These are phyloP conservation scores for Hoplostethus atlanticus DNA, from an alignment of 2,797 vertebrate species.

Conservation along the genomic window DNA sequence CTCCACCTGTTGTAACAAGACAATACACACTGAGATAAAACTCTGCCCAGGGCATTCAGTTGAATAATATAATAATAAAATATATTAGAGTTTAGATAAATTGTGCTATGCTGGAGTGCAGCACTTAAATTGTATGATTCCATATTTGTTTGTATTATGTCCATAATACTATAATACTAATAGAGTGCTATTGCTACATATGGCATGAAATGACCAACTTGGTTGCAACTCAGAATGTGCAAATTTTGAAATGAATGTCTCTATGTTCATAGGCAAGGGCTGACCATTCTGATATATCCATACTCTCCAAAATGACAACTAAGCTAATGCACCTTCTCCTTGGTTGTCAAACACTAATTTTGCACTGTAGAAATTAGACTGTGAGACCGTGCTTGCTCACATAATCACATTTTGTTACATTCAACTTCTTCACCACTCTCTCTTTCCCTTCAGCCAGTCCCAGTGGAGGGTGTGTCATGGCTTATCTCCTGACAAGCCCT, in stretches of 20 bases:
- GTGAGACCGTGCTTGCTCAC: neutral
- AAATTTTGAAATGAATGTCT: no score
- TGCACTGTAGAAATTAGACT: neutral
- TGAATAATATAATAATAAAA: conserved; percentile 19
- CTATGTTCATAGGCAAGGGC: no score
- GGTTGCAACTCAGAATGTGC: neutral
- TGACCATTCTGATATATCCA: no score
- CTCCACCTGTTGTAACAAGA: conserved; percentile 8
- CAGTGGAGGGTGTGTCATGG: conserved; percentile 74
- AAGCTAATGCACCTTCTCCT: neutral
- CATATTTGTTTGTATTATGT: conserved; percentile 1
- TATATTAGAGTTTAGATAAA: neutral
- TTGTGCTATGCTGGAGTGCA: neutral
- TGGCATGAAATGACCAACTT: neutral
- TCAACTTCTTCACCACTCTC: conserved; percentile 3
- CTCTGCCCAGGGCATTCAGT: conserved; percentile 8
- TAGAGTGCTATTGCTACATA: neutral
- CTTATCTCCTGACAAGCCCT: conserved; percentile 77
- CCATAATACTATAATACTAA: no score
- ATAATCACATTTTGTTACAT: conserved; percentile 16
- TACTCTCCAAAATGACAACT: no score
- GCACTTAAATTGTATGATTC: conserved; percentile 3
- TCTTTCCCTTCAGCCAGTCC: conserved; percentile 39
- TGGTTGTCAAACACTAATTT: neutral
- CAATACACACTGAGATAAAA: conserved; percentile 3